phyloP scores from a whole-genome alignment of 2,888 invertebrate genomes.

The Oxycera nigricornis region DNA sequence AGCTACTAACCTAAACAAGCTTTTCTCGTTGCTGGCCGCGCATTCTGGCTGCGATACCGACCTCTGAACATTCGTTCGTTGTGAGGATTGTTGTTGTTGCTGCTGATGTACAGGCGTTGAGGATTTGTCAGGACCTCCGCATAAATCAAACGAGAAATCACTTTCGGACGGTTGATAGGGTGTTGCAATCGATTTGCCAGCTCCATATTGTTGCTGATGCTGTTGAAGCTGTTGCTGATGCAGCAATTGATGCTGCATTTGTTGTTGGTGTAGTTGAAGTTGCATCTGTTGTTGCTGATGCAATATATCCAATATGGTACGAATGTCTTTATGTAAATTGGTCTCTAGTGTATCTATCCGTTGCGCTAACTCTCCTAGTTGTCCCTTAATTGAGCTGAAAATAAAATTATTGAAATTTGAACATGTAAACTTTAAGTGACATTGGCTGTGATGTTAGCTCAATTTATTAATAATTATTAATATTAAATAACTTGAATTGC shows the following conservation, averaged over 20 bases:
- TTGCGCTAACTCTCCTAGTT: conserved; percentile 52
- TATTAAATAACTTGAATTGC: no score
- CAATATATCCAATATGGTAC: conserved; percentile 53
- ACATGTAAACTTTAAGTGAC: no score
- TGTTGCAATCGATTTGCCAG: conserved; percentile 50
- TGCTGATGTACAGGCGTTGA: conserved; percentile 42
- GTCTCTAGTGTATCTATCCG: conserved; percentile 53
- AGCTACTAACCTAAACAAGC: conserved; percentile 52
- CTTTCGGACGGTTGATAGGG: conserved; percentile 55
- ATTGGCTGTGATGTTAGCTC: no score
- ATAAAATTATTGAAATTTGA: no score
- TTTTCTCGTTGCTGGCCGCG: conserved; percentile 52
- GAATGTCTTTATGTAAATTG: conserved; percentile 53
- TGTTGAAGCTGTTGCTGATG: conserved; percentile 51
- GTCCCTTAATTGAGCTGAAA: conserved; percentile 51
- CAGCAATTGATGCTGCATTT: conserved; percentile 50
- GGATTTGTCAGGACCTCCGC: conserved; percentile 48
- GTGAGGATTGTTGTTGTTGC: conserved; percentile 47
- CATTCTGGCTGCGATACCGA: conserved; percentile 54
- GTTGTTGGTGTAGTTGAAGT: conserved; percentile 47
- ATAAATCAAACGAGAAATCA: conserved; percentile 55
- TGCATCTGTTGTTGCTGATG: conserved; percentile 54
- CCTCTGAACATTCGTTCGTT: conserved; percentile 53
- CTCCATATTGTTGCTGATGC: conserved; percentile 49
- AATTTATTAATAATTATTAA: no score